Evolutionary conservation across 2,113 vertebrate genomes (phyloP).

Genomic region (Myiozetetes cayanensis): DNA sequence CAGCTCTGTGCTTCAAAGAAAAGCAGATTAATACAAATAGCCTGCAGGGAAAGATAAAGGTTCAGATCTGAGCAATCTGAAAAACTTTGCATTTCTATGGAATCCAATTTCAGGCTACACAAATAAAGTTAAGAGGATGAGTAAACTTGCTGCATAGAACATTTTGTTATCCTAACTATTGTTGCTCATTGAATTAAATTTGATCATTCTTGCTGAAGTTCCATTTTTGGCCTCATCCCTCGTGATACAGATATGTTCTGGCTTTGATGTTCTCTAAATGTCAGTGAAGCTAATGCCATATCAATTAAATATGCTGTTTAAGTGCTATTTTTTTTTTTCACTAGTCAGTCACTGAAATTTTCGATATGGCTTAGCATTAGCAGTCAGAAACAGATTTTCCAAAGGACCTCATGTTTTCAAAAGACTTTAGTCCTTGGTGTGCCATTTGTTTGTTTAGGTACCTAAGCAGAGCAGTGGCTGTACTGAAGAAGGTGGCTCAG

Average conservation of each 20-base stretch:
- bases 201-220: slow-evolving; percentile 13
- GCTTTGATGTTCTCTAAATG: slow-evolving; percentile 23
- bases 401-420: neutral
- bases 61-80: slow-evolving; percentile 48
- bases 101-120: slow-evolving; percentile 56
- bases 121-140: slow-evolving; percentile 59
- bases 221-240: neutral
- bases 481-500: neutral
- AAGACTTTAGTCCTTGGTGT: neutral
- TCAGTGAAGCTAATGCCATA: neutral
- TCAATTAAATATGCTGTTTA: slow-evolving; percentile 28
- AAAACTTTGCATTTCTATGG: slow-evolving; percentile 56
- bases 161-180: slow-evolving; percentile 36
- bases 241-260: neutral
- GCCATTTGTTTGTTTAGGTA: neutral
- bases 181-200: slow-evolving; percentile 26
- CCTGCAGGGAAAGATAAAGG: slow-evolving; percentile 53
- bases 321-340: neutral
- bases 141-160: slow-evolving; percentile 47
- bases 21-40: slow-evolving; percentile 60
- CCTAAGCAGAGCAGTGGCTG: neutral
- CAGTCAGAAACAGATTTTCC: neutral
- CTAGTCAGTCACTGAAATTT: neutral
- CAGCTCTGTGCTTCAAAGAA: slow-evolving; percentile 41
- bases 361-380: neutral